A percentile compares a stretch with the other conserved stretches of the same genome.
These are phyloP conservation scores for Choristoneura fumiferana DNA, from an alignment of 1,140 invertebrate genomes.

Conservation along the genomic window DNA sequence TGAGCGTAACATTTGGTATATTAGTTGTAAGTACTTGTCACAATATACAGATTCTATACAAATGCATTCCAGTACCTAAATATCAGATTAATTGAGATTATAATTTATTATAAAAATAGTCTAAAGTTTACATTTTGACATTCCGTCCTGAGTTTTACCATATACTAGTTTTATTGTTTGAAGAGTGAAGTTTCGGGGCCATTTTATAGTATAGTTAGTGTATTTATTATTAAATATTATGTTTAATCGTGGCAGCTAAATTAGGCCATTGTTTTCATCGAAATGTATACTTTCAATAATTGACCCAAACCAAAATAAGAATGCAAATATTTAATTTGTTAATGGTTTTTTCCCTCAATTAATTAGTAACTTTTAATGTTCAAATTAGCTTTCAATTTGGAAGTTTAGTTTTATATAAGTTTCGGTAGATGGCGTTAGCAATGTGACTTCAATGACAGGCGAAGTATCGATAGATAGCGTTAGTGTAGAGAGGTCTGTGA, in stretches of 20 bases:
- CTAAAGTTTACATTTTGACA: slow-evolving; percentile 5
- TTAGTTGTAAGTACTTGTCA: slow-evolving; percentile 6
- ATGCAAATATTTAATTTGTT: slow-evolving; percentile 3
- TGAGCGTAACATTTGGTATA: background rate
- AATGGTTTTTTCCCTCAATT: background rate
- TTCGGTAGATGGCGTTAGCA: too few relatives aligned
- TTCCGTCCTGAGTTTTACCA: slow-evolving; percentile 7
- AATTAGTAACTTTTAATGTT: background rate
- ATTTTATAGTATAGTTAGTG: slow-evolving; percentile 15
- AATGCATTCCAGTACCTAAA: slow-evolving; percentile 4
- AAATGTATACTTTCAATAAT: slow-evolving; percentile 2
- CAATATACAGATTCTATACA: background rate
- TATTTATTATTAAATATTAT: slow-evolving; percentile 15
- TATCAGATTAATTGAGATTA: slow-evolving; percentile 16
- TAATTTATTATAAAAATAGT: slow-evolving; percentile 13
- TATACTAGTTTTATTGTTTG: slow-evolving; percentile 14
- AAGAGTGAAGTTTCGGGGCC: slow-evolving; percentile 1
- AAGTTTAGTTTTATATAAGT: too few relatives aligned
- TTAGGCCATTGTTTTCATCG: background rate
- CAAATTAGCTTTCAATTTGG: too few relatives aligned
- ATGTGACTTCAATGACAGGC: too few relatives aligned
- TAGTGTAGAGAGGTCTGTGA: too few relatives aligned
- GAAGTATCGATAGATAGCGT: too few relatives aligned
- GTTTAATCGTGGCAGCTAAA: background rate
- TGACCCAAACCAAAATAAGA: slow-evolving; percentile 6